Evolutionary conservation across 2,888 invertebrate species (phyloP).

Genomic region (Ramazzottius varieornatus): DNA sequence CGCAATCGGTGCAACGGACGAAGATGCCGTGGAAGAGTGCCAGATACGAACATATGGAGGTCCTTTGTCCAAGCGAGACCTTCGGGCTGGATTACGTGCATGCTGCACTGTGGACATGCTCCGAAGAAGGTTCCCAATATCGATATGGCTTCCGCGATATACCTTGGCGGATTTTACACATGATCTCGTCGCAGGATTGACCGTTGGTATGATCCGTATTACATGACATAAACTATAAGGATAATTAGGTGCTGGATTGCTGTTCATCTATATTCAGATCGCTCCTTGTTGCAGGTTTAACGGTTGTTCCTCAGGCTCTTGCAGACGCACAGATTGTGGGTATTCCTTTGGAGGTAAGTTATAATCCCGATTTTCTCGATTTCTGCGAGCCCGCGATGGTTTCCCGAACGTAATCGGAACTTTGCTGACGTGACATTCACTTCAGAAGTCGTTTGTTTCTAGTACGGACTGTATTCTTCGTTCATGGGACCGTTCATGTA

Average conservation of each 20-base stretch:
- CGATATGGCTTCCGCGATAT: not conserved
- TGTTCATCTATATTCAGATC: no score
- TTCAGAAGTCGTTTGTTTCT: no score
- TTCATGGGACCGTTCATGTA: conserved; percentile 7
- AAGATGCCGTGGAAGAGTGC: not conserved
- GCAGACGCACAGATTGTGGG: not conserved
- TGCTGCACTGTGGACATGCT: not conserved
- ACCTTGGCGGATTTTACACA: not conserved
- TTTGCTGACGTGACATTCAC: no score
- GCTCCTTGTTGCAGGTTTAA: no score
- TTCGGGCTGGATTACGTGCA: not conserved
- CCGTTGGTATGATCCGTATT: no score
- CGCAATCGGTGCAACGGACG: not conserved
- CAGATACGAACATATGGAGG: conserved; percentile 1
- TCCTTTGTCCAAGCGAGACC: not conserved
- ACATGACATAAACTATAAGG: no score
- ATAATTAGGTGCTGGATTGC: no score
- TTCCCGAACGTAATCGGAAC: no score
- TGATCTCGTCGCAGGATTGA: not conserved
- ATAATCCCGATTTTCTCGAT: not conserved
- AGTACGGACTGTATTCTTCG: conserved; percentile 7
- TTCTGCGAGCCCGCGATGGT: no score
- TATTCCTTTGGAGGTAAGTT: not conserved
- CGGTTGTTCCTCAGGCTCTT: not conserved
- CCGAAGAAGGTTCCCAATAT: not conserved